These are phyloP conservation scores for Craseonycteris thonglongyai DNA, from an alignment of 2,113 vertebrate species.

Conservation along the genomic window DNA sequence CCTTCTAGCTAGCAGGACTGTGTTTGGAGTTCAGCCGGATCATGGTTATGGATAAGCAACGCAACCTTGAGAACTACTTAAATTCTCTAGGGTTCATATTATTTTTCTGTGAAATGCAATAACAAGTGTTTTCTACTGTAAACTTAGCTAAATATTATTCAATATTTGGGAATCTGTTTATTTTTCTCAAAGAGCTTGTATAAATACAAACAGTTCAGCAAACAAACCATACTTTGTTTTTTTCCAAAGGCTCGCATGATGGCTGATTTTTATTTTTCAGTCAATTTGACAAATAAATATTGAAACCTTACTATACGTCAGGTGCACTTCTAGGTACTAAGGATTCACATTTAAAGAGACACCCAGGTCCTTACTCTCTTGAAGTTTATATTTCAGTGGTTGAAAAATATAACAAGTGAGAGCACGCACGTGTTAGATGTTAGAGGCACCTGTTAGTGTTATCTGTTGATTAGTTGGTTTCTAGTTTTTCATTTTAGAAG, in stretches of 20 bases:
- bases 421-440: background rate
- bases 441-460: background rate
- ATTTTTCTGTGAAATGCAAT: background rate
- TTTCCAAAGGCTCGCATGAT: background rate
- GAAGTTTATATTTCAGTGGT: background rate
- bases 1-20: background rate
- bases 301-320: background rate
- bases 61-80: background rate
- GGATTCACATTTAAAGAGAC: background rate
- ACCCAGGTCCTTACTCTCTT: background rate
- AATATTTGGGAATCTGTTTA: background rate
- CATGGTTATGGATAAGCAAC: background rate
- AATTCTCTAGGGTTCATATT: background rate
- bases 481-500: background rate
- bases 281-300: background rate
- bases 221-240: background rate
- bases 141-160: background rate
- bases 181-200: background rate
- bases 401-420: background rate
- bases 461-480: background rate
- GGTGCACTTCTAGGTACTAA: background rate
- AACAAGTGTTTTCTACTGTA: background rate
- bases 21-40: background rate
- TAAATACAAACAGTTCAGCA: background rate
- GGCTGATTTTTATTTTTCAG: background rate